Base-by-base conservation (phyloP, 2,797 vertebrate genomes). In the Myotis vivesi region DNA sequence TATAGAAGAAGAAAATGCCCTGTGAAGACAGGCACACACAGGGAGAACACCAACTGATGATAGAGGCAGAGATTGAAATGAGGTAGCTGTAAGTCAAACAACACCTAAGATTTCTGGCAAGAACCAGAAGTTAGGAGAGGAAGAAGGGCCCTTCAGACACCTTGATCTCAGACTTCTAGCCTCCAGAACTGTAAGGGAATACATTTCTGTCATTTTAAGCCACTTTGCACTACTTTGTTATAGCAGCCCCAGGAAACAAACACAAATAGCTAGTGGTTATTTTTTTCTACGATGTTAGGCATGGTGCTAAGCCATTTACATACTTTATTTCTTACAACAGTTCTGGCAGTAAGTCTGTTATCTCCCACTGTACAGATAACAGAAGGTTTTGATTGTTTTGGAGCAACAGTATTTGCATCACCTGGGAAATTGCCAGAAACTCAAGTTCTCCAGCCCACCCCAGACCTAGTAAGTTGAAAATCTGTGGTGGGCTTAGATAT, bases 31-130 rank as follows among this genome's bases (percentile, higher is more conserved):
- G 62, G n/a, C 8, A 36, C 30, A 36, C 4, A 9, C 5, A 30
- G 6, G 36, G 12, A 77, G 33, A 72, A 28, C 13, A 9, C 2
- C 10, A 7, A 2, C 12, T 33, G 44, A 36, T 44, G 2, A 16
- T 0, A 12, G 57, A 20, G 6, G 23, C 15, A 2, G 68, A 55
- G 22, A 51, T 5, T 44, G 33, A n/a, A n/a, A 20, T 0, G 22
- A 51, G 9, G 7, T 9, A 53, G 30, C 44, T 2, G 12, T 16
- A 66, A 38, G n/a, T 36, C 33, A 44, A 53, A 1, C 7, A 11
- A n/a, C 23, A 36, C 16, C 41, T 57, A 22, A 20, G 20, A 13
- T 23, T 20, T 80, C n/a, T 82, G 76, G 20, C 3, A 81, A 75
- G 41, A 68, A 23, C 16, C 16, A 28, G 76, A 16, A 36, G 9